Evolutionary conservation across 2,113 vertebrate species (phyloP), one percentile per base, ranked within the genome.

Genomic region (Natator depressus): DNA sequence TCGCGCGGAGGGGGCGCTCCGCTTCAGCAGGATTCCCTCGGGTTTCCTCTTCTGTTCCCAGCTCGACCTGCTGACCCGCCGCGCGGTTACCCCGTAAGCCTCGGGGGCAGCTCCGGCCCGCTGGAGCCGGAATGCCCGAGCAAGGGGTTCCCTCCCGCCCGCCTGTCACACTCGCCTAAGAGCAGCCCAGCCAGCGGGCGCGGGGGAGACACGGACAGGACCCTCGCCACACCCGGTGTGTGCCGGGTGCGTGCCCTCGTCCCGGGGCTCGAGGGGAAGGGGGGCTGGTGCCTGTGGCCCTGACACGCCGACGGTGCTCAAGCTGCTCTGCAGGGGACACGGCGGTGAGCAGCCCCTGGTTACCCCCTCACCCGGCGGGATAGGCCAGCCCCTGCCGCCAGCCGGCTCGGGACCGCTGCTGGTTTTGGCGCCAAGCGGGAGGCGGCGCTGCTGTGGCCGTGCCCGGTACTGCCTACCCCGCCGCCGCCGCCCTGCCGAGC

Each of bases 361-460:
- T 72, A 35, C 29, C 31, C 14, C 6, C 31, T 27, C n/a, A 14
- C 4, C 16, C 50, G 7, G 46, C 50, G 27, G 1, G 42, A 91
- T 59, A 8, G 25, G 19, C 72, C 46, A 53, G 80, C 6, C 0
- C 57, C 55, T 47, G 2, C 59, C 80, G 84, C 84, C 53, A 8
- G 53, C 91, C 85, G 65, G 85, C 80, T 87, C 93, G 69, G 55
- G 59, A 85, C 91, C 17, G 10, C 59, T 24, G 55, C 38, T 1
- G 94, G 93, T 96, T 98, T 93, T 81, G 88, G 82, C 96, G 89
- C 94, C 97, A 98, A 98, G 98, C 98, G 90, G 79, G 91, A 89
- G 97, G 98, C 94, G 98, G 98, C 98, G 98, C 98, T 97, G 92
- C 96, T 0, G 35, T 47, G n/a, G 80, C 72, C n/a, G 82, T 12